Evolutionary conservation across 2,113 vertebrate genomes (phyloP).

Genomic region (Larimichthys polyactis): DNA sequence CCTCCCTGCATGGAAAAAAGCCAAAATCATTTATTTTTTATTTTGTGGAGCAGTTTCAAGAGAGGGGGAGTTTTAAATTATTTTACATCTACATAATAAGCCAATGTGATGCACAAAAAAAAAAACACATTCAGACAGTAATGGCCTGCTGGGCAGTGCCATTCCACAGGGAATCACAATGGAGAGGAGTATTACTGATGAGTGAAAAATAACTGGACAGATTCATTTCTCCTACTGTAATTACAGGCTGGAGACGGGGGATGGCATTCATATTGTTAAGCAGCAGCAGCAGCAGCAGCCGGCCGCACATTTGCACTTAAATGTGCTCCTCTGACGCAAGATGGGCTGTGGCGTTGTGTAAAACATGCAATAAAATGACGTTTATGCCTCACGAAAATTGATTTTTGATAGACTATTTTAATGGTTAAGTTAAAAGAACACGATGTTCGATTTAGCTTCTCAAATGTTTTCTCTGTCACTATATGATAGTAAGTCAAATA

Average conservation of each 20-base stretch:
- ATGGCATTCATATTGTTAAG: constrained; percentile 61
- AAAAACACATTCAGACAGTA: constrained; percentile 62
- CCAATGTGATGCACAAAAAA: constrained; percentile 50
- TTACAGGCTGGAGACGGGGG: constrained; percentile 74
- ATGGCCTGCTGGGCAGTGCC: constrained; percentile 74
- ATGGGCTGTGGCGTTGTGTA: constrained; percentile 15
- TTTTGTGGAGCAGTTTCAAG: constrained; percentile 56
- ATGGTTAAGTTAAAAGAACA: not conserved
- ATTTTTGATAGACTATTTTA: not conserved
- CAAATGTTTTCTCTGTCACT: too few species aligned
- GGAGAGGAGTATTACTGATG: constrained; percentile 77
- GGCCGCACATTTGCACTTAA: constrained; percentile 68
- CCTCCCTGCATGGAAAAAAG: constrained; percentile 41
- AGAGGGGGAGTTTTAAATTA: constrained; percentile 69
- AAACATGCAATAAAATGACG: constrained; percentile 23
- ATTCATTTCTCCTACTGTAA: constrained; percentile 78
- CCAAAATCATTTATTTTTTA: constrained; percentile 58
- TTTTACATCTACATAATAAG: constrained; percentile 76
- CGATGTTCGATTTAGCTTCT: too few species aligned
- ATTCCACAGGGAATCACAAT: constrained; percentile 77
- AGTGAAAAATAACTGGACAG: constrained; percentile 77
- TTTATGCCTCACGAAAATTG: constrained; percentile 24
- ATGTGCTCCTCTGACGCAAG: constrained; percentile 50
- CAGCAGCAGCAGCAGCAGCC: constrained; percentile 15
- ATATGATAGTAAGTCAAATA: too few species aligned